Conservation (phyloP, 2,888 invertebrate species). For the Hecatera dysodea region DNA sequence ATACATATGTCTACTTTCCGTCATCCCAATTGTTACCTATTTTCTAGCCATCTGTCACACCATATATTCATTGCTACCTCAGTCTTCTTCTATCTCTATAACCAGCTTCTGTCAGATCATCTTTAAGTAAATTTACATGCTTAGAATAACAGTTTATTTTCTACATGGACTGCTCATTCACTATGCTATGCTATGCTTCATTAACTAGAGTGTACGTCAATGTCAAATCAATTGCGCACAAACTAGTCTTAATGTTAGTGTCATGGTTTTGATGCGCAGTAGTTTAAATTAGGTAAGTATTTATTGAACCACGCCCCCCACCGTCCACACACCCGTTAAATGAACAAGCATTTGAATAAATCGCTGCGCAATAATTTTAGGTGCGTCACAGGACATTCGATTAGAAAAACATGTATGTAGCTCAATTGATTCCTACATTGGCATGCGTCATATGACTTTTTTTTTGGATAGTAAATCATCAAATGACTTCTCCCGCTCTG, state of each 20-base stretch:
- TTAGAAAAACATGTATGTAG: background rate
- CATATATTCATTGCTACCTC: background rate
- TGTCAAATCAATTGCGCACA: conserved; percentile 41
- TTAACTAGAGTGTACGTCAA: conserved; percentile 29
- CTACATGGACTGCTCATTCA: background rate
- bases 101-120: background rate
- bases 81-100: background rate
- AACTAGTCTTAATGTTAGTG: conserved; percentile 7
- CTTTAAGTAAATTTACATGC: background rate
- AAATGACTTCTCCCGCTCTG: too few relatives aligned
- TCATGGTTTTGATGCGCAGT: conserved; percentile 25
- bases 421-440: background rate
- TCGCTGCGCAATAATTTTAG: conserved; percentile 6
- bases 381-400: conserved; percentile 16
- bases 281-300: conserved; percentile 9
- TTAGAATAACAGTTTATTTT: background rate
- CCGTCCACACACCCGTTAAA: conserved; percentile 2
- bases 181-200: too few relatives aligned
- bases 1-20: too few relatives aligned
- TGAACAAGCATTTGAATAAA: conserved; percentile 4
- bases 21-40: background rate
- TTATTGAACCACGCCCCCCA: conserved; percentile 15
- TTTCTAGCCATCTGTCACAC: background rate
- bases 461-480: too few relatives aligned
- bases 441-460: too few relatives aligned